Base-by-base conservation (phyloP, 2,888 invertebrate species). In the Caenorhabditis angaria region DNA sequence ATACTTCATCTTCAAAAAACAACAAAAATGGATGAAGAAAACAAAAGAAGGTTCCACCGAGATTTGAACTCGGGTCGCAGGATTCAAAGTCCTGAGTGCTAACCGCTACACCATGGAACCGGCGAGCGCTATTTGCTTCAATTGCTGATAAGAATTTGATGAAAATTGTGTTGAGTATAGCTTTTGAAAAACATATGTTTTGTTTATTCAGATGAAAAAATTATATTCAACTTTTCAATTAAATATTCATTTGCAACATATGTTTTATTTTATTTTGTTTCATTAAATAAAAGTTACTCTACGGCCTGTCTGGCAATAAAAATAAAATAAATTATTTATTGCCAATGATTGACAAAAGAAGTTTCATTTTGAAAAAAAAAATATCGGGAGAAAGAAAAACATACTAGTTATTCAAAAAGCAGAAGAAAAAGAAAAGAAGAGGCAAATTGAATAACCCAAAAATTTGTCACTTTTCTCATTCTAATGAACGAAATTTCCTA, bases 51-150 rank as follows among this genome's bases (percentile, higher is more conserved):
- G 81, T 81, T 71, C 77, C 78, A 76, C 76, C 78, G 80, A 80
- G 77, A 80, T 76, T 78, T 67, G 77, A 80, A 78, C 80, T 78
- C 76, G 71, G 64, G 71, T 76, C 74, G 74, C 77, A 74, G 76
- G 77, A 78, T 76, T 74, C 76, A 76, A 66, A 78, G 76, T 74
- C 80, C 73, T 76, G 74, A 76, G 80, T 80, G 80, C 77, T 80
- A 80, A 80, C 75, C 77, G 73, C 76, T 80, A 77, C 80, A 80
- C 77, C 77, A 80, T 74, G 70, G 70, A 74, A 74, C 74, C 70
- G 55, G 10, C 10, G 32, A 8, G 5, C 10, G 32, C 32, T 32
- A 8, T 5, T 10, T 10, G 32, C 10, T 25, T 4, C n/a, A n/a
- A 51, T 47, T 20, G n/a, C 48, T 27, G 28, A 58, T 20, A 27